phyloP scores from a whole-genome alignment of 2,797 vertebrate species.

The Sternarchorhynchus goeldii region DNA sequence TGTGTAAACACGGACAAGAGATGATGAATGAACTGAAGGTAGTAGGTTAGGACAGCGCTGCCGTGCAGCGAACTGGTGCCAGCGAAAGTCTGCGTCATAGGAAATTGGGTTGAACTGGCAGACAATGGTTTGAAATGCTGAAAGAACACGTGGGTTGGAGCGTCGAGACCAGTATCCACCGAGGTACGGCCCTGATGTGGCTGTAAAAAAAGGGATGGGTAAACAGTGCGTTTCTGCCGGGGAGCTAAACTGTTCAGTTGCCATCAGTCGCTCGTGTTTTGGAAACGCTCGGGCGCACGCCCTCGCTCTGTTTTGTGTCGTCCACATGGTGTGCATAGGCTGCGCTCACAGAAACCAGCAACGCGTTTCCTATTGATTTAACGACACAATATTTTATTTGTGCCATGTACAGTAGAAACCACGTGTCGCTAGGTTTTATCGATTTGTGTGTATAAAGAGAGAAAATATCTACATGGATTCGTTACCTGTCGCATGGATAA shows the following conservation, averaged over 20 bases:
- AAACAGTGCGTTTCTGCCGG: constrained; percentile 21
- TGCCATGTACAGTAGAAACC: neutral
- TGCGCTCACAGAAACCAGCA: neutral
- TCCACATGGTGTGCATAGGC: constrained; percentile 34
- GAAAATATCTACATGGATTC: too few relatives aligned
- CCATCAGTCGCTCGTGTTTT: neutral
- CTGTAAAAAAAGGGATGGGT: neutral
- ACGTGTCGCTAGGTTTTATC: neutral
- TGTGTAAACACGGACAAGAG: constrained; percentile 39
- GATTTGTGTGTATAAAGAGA: neutral
- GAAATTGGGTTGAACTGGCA: neutral
- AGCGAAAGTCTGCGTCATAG: too few relatives aligned
- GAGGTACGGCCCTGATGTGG: constrained; percentile 30
- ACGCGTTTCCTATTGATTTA: neutral
- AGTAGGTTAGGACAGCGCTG: constrained; percentile 12
- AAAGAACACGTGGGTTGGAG: constrained; percentile 33
- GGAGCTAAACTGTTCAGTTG: neutral
- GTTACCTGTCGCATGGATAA: too few relatives aligned
- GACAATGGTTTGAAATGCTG: constrained; percentile 38
- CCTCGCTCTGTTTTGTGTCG: constrained; percentile 22
- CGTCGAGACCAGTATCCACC: constrained; percentile 31
- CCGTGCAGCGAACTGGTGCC: too few relatives aligned
- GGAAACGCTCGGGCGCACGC: constrained; percentile 1
- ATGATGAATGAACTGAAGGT: constrained; percentile 30
- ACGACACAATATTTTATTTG: neutral